Evolutionary conservation across 2,797 vertebrate genomes (phyloP).

Genomic region (Amazona finschi): DNA sequence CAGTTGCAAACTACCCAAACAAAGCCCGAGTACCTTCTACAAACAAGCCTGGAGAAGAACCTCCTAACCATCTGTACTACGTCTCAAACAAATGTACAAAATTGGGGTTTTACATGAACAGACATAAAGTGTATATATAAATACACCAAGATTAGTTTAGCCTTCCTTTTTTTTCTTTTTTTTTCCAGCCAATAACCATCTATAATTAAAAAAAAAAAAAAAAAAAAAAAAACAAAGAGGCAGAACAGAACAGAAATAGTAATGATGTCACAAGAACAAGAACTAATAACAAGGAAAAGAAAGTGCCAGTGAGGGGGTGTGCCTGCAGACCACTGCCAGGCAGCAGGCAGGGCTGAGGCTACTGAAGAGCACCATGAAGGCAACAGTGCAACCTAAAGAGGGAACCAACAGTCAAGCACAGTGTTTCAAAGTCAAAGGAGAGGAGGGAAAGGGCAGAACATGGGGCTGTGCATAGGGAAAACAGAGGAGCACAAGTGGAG

Average conservation of each 20-base stretch:
- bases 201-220: not conserved
- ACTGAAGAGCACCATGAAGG: not conserved
- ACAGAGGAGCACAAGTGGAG: not conserved
- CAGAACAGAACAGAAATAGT: not conserved
- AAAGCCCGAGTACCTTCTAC: not conserved
- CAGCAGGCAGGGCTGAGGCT: not conserved
- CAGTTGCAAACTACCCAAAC: not conserved
- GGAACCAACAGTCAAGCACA: not conserved
- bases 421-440: not conserved
- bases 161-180: not conserved
- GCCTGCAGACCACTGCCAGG: not conserved
- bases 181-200: not conserved
- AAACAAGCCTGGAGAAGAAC: not conserved
- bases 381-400: fast-evolving
- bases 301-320: not conserved
- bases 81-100: not conserved
- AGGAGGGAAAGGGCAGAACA: not conserved
- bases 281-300: not conserved
- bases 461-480: not conserved
- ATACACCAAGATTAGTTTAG: not conserved
- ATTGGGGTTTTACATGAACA: fast-evolving
- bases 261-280: not conserved
- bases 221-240: not conserved
- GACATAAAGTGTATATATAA: not conserved
- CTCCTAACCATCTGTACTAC: not conserved